Evolutionary conservation across 2,888 invertebrate species (phyloP), one percentile per base, ranked within the genome.

Genomic region (Ptilodon capucinus): DNA sequence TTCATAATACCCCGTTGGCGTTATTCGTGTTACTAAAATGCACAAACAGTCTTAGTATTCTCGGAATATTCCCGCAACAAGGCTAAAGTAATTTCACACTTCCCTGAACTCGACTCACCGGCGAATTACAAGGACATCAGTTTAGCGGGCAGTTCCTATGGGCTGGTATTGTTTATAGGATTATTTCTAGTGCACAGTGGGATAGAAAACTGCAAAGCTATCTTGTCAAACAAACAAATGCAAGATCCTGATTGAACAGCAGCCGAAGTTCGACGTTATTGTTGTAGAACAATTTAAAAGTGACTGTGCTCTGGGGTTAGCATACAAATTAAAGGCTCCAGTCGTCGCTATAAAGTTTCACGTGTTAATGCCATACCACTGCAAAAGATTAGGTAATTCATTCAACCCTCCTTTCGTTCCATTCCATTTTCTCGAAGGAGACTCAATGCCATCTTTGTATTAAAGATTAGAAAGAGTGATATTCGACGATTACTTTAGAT

Each of bases 281-380:
- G 74, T 96, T 0, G 84, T 93, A 44, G 95, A 96, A 79, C 92
- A 92, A 46, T 96, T 96, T 71, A 95, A 95, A 58, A 92, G 92
- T 41, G 94, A 96, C 68, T 95, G 96, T 71, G 93, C 93, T 72
- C 79, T 95, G 58, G 94, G 93, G 1, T 75, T 96, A 25, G 93
- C 93, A 0, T 89, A 94, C 64, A 92, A 93, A 60, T 89, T 95
- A 11, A 77, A 92, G 36, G 93, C 92, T 0, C 95, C 95, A 0
- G 92, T 93, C 1, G 88, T 95, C 0, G 88, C 88, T 0, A 63
- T 94, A 3, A 92, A 92, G 7, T 92, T 94, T 2, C 92, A 92
- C 57, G 84, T 92, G 13, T 53, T 94, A 42, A 92, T 94, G 92
- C 93, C 94, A 0, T 94, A 93, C 92, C 86, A 92, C 43, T 92